Conservation (phyloP, 2,113 vertebrate genomes). For the Sapajus apella region DNA sequence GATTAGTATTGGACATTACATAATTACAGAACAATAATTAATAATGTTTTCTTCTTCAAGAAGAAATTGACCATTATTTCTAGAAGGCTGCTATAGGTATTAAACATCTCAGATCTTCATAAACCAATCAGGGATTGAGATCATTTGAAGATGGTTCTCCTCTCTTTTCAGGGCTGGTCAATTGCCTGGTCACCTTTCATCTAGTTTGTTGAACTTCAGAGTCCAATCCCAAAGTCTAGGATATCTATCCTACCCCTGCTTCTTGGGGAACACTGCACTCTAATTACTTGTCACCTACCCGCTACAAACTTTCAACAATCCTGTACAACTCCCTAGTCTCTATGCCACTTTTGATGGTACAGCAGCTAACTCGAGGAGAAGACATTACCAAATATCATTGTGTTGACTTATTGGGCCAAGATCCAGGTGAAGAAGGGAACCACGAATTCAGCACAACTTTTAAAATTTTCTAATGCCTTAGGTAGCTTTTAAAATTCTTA, state of each 20-base stretch:
- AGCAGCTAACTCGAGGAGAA: background rate
- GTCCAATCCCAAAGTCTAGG: background rate
- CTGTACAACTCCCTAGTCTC: background rate
- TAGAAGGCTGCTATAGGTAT: background rate
- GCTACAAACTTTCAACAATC: background rate
- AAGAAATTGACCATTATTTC: background rate
- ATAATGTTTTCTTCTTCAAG: background rate
- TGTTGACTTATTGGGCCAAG: no score
- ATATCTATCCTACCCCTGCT: background rate
- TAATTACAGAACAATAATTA: background rate
- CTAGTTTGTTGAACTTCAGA: background rate
- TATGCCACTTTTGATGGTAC: background rate
- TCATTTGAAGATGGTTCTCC: background rate
- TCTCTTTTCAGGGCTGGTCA: background rate
- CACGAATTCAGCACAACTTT: background rate
- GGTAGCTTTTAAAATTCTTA: background rate
- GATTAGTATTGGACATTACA: background rate
- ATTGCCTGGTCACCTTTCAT: background rate
- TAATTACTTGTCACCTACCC: background rate
- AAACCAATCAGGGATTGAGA: background rate
- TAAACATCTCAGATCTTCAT: background rate
- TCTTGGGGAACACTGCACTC: background rate
- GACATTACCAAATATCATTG: background rate
- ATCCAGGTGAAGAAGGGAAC: no score
- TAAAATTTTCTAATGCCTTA: background rate